phyloP scores from a whole-genome alignment of 2,797 vertebrate species.

The Parotocinclus haroldoi region DNA sequence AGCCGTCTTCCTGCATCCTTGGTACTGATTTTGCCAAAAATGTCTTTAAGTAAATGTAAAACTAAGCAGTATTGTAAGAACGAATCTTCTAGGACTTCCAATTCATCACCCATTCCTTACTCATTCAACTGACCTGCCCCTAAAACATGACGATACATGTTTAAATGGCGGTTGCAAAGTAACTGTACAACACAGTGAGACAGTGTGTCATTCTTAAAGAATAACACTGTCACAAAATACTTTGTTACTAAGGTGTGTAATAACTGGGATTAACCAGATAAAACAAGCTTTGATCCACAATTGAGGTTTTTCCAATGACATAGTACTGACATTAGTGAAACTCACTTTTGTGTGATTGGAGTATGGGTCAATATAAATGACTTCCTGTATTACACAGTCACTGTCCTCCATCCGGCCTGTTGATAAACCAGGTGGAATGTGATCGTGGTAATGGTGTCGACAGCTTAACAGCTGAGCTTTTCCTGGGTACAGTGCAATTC shows the following conservation, averaged over 20 bases:
- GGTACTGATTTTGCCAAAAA: no score
- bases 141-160: constrained; percentile 26
- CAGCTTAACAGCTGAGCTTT: constrained; percentile 87
- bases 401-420: constrained; percentile 59
- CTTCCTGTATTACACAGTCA: constrained; percentile 73
- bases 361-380: constrained; percentile 86
- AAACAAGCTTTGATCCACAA: neutral
- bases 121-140: constrained; percentile 5
- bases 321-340: neutral
- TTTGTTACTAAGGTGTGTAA: neutral
- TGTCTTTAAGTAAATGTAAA: no score
- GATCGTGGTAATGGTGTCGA: constrained; percentile 83
- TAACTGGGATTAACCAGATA: neutral
- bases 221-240: neutral
- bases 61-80: no score
- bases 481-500: constrained; percentile 89
- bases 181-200: neutral
- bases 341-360: constrained; percentile 81
- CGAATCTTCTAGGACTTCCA: no score
- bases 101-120: neutral
- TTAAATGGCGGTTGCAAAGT: neutral
- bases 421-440: constrained; percentile 81
- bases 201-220: constrained; percentile 8
- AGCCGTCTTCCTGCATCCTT: no score
- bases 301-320: neutral